Conservation (phyloP, 1,140 invertebrate species). For the Pantala flavescens region DNA sequence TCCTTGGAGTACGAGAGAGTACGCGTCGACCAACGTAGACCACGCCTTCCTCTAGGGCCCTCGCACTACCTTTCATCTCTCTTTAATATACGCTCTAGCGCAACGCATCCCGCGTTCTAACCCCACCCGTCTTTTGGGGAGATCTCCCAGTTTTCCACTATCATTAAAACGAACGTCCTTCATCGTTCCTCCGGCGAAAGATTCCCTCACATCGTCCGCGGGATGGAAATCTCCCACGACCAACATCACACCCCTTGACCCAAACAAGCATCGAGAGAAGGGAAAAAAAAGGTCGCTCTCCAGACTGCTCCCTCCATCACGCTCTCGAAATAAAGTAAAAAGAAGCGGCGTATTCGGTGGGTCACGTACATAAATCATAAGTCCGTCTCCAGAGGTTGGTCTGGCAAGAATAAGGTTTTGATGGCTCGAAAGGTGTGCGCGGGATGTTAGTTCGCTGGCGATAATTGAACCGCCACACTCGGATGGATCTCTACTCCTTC, state of each 20-base stretch:
- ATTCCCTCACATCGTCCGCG: background rate
- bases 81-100: background rate
- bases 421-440: background rate
- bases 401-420: background rate
- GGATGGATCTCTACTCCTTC: background rate
- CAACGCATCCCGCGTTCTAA: background rate
- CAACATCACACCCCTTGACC: conserved; percentile 7
- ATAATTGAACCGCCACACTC: background rate
- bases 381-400: background rate
- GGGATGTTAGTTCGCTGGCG: background rate
- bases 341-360: background rate
- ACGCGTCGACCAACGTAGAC: no score
- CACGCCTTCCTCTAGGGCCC: background rate
- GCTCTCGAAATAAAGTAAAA: no score
- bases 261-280: background rate
- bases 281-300: no score
- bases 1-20: no score
- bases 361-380: background rate
- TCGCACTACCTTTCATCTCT: background rate
- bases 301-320: no score
- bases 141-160: background rate
- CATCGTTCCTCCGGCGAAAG: background rate
- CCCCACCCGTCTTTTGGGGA: background rate
- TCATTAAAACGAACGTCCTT: background rate
- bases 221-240: background rate